A percentile compares a stretch with the other conserved stretches of the same genome.
Evolutionary conservation across 2,888 invertebrate genomes (phyloP).

Genomic region (Ormia ochracea): DNA sequence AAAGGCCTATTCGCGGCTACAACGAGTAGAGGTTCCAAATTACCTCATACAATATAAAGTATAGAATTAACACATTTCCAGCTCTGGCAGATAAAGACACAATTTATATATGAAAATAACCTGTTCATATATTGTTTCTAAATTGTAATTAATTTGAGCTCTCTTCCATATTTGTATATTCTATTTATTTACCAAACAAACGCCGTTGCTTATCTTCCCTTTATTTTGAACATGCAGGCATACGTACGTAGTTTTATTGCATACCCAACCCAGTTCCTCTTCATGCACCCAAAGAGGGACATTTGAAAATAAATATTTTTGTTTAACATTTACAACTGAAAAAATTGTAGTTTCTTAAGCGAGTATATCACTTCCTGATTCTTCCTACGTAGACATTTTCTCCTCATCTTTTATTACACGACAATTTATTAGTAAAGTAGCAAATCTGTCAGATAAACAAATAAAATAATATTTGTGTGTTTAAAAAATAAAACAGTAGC

Average conservation of each 20-base stretch:
- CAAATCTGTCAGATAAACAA: constrained; percentile 72
- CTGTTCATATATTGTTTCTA: too few relatives aligned
- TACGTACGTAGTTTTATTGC: not conserved
- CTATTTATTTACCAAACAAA: too few relatives aligned
- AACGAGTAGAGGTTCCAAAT: too few relatives aligned
- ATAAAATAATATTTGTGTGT: constrained; percentile 62
- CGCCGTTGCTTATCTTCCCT: too few relatives aligned
- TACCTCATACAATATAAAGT: too few relatives aligned
- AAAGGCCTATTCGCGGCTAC: too few relatives aligned
- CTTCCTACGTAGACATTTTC: not conserved
- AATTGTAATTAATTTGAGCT: too few relatives aligned
- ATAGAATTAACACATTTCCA: too few relatives aligned
- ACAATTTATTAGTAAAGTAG: constrained; percentile 60
- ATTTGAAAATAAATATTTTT: constrained; percentile 24
- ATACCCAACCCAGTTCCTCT: not conserved
- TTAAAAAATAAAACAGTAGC: constrained; percentile 62
- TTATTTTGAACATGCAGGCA: not conserved
- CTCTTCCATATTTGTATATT: too few relatives aligned
- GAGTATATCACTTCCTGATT: not conserved
- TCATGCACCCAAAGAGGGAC: constrained; percentile 34
- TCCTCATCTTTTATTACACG: constrained; percentile 6
- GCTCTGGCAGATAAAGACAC: too few relatives aligned
- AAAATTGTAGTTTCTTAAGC: not conserved
- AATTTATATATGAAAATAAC: too few relatives aligned
- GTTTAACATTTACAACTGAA: not conserved